Conservation (phyloP, 1,140 invertebrate species). For the Dermatophagoides farinae region DNA sequence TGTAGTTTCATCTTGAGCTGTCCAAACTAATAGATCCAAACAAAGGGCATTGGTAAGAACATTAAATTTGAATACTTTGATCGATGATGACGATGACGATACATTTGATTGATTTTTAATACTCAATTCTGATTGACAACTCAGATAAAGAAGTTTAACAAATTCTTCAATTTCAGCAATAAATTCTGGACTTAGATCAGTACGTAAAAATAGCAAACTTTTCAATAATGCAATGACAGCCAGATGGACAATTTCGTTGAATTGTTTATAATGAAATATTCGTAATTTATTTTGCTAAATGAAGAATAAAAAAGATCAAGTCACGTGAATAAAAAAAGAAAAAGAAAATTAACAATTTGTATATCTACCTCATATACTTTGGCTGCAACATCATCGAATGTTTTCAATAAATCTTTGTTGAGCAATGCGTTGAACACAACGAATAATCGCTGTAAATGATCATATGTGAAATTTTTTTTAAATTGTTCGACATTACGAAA, state of each 20-base stretch:
- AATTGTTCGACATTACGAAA: neutral
- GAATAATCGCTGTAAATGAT: constrained; percentile 25
- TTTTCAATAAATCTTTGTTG: constrained; percentile 54
- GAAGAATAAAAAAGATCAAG: too few species aligned
- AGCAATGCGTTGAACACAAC: constrained; percentile 56
- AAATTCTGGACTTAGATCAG: constrained; percentile 64
- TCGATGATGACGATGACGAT: constrained; percentile 29
- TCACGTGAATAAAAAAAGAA: too few species aligned
- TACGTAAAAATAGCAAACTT: constrained; percentile 72
- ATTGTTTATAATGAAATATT: constrained; percentile 67
- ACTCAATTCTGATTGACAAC: constrained; percentile 56
- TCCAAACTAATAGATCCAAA: constrained; percentile 91
- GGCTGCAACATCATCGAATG: constrained; percentile 54
- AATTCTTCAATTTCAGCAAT: constrained; percentile 85
- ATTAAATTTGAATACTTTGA: constrained; percentile 60
- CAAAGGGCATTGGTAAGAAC: constrained; percentile 92
- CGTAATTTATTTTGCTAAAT: constrained; percentile 33
- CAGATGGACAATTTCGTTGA: constrained; percentile 81
- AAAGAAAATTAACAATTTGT: constrained; percentile 4
- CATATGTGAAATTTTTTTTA: constrained; percentile 8
- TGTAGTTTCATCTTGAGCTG: constrained; percentile 38
- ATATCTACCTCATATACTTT: constrained; percentile 35
- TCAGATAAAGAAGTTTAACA: constrained; percentile 52
- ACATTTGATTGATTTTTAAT: constrained; percentile 41
- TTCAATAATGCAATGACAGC: constrained; percentile 74